Base-by-base conservation (phyloP, 2,113 vertebrate species). In the Piliocolobus tephrosceles region DNA sequence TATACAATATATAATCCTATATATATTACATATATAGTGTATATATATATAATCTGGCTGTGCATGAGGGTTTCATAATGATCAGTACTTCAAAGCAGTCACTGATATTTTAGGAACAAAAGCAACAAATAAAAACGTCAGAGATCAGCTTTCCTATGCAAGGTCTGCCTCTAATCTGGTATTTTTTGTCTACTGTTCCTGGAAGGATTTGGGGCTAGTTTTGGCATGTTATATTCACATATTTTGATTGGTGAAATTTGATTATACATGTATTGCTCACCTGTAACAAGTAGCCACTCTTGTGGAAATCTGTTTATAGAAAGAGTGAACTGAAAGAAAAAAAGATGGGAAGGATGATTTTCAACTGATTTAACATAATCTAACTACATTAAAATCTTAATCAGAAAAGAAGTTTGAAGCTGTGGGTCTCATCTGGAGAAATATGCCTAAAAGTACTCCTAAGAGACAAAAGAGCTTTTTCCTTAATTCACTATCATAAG, bases 351-450 rank as follows among this genome's bases (percentile, higher is more conserved):
- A 57, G 47, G 76, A 22, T 38, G 8, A 8, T 89, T 94, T 96
- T 93, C 82, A 88, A 91, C 66, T 96, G 88, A 92, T 94, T 83
- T 95, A 94, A 84, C 88, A 81, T 87, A 91, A 96, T 96, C 52
- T 90, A 91, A 72, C 18, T 30, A 52, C 90, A 95, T 95, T 92
- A 93, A 96, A 94, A 95, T 91, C 75, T 93, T 97, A 97, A 95
- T 97, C 96, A 82, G 80, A 79, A 95, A 95, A 87, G 58, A 90
- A 61, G 6, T 92, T 89, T 78, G 85, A 91, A 96, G 90, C 40
- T 84, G 30, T 94, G 45, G 52, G n/a, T 88, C 66, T 96, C 81
- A 73, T 96, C 84, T 96, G 90, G 83, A 90, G 75, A 95, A 96
- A 95, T 50, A 58, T 6, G 27, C n/a, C 45, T 85, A 40, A 83